Evolutionary conservation across 2,888 invertebrate species (phyloP).

Genomic region (Arenicola marina): DNA sequence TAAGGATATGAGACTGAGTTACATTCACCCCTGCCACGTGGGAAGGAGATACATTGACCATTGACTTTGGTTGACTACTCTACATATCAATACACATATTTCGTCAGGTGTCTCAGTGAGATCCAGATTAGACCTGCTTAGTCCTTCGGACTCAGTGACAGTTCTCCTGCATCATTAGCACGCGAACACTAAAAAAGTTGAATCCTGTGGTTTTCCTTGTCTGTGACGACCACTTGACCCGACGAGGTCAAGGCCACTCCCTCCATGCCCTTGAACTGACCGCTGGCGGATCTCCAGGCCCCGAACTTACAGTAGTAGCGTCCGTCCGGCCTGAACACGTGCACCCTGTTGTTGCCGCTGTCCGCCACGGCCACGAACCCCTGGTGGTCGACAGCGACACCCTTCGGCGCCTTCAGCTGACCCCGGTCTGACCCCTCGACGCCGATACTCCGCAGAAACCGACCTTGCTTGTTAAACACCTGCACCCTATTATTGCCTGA

Average conservation of each 20-base stretch:
- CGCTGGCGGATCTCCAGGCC: slow-evolving; percentile 92
- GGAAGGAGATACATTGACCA: no score
- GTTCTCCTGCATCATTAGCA: no score
- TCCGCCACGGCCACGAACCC: slow-evolving; percentile 98
- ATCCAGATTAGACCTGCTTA: no score
- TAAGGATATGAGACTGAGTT: no score
- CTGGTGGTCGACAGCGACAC: slow-evolving; percentile 96
- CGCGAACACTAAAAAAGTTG: slow-evolving; percentile 87
- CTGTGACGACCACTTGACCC: slow-evolving; percentile 92
- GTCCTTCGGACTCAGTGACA: no score
- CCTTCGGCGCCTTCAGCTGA: slow-evolving; percentile 97
- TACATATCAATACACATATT: no score
- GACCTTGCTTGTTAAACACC: slow-evolving; percentile 69
- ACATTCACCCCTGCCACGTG: no score
- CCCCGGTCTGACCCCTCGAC: slow-evolving; percentile 92
- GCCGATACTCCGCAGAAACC: slow-evolving; percentile 88
- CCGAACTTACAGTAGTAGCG: slow-evolving; percentile 87
- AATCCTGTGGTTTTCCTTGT: slow-evolving; percentile 94
- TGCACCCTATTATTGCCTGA: slow-evolving; percentile 97
- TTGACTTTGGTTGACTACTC: no score
- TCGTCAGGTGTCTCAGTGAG: no score
- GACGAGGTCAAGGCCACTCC: slow-evolving; percentile 86
- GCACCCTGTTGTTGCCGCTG: slow-evolving; percentile 97
- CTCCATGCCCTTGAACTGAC: slow-evolving; percentile 84
- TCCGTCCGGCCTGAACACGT: slow-evolving; percentile 97